Evolutionary conservation across 2,797 vertebrate genomes (phyloP), one percentile per base, ranked within the genome.

Genomic region (Diplodus puntazzo): DNA sequence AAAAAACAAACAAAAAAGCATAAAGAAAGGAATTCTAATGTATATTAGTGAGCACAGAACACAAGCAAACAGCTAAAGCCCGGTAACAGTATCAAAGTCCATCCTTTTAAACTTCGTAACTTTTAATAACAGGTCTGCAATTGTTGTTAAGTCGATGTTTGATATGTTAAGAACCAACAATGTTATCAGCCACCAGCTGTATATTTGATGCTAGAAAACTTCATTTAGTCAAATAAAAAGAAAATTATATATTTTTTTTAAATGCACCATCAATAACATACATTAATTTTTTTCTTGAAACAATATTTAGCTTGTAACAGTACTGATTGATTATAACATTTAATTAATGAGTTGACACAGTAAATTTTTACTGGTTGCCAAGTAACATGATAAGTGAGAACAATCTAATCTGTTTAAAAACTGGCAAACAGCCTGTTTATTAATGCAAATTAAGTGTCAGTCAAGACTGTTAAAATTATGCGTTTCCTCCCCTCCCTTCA

Each of bases 391-490:
- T 46, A 34, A 71, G 63, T 45, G 50, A 75, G 53, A 82, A 79
- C 34, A 77, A 77, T 73, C 11, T 53, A 12, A 80, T 76, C 30
- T 18, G 63, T 75, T 65, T 49, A 60, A 57, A 83, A 72, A 60
- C 49, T 27, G 48, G 30, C 52, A 77, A 78, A 80, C 57, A 34
- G 53, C 58, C 67, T 0, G 14, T 73, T 87, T 66, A 65, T 77
- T 58, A 30, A 82, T 79, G 75, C 75, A 65, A 72, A 78, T 76
- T 53, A 42, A 53, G 20, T 43, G 72, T 71, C 84, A 79, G 66
- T 68, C 73, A 77, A 18, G 49, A 27, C 43, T 8, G 63, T 66
- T 68, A 25, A 77, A 75, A 69, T 45, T 34, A 73, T 42, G 64
- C 5, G 3, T 59, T 49, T 66, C 78, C 55, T 74, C 80, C 49